Conservation (phyloP, 2,113 vertebrate genomes). For the Romanogobio albipinnatus region DNA sequence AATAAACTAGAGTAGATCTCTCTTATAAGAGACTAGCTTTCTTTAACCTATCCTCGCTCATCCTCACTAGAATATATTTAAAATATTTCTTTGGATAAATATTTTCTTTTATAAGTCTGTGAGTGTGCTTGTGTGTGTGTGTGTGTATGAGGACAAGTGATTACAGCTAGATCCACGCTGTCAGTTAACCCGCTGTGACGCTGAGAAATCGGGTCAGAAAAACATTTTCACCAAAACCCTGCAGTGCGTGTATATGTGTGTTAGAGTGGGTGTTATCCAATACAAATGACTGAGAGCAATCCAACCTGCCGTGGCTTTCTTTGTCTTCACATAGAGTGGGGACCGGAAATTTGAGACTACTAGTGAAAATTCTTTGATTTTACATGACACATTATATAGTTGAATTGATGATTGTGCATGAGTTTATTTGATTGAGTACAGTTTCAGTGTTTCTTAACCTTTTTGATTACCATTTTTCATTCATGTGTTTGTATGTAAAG, state of each 20-base stretch:
- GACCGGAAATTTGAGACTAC: background rate
- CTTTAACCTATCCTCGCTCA: background rate
- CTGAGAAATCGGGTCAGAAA: constrained; percentile 27
- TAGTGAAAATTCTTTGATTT: background rate
- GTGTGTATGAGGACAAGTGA: background rate
- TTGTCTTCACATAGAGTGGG: background rate
- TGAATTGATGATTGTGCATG: background rate
- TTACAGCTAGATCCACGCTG: background rate
- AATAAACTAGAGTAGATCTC: background rate
- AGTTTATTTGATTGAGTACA: background rate
- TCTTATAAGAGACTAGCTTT: background rate
- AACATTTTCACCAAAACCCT: constrained; percentile 35
- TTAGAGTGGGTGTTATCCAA: background rate
- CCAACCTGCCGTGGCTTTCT: background rate
- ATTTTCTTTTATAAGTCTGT: too few species aligned
- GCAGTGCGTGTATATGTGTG: background rate
- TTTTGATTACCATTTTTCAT: background rate
- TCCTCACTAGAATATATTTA: background rate
- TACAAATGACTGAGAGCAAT: background rate
- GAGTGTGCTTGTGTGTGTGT: background rate
- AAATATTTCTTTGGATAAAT: background rate
- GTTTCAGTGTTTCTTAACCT: background rate
- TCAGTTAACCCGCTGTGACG: constrained; percentile 15
- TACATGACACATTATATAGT: background rate
- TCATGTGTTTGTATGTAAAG: background rate